Evolutionary conservation across 2,888 invertebrate genomes (phyloP), one percentile per base, ranked within the genome.

Genomic region (Scaptomyza tumidula): DNA sequence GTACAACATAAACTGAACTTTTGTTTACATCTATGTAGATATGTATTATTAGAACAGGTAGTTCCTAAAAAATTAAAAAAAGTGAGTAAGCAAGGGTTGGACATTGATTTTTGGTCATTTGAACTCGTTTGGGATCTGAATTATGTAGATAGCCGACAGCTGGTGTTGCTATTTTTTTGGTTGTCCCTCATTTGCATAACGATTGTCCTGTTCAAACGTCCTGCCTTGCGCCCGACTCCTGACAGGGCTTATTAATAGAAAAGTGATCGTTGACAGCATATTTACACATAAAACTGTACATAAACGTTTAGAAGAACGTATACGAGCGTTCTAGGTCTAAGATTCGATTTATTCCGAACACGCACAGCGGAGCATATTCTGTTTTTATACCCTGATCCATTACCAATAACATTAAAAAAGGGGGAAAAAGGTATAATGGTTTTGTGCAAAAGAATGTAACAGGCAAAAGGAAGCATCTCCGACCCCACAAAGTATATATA

Each of bases 111-210:
- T 41, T 14, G 41, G 41, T 41, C 41, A 41, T 41, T 41, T 39
- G 14, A 14, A 14, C 9, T 41, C 14, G 39, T 14, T 39, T 14
- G 14, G 16, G 10, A 16, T 16, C 41, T 41, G 16, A 41, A 16
- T 41, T 10, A 4, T n/a, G 6, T n/a, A 41, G 41, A 71, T 75
- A 68, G 48, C 57, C 54, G 57, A 49, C 75, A 75, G 76, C 75
- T 75, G 75, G 54, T 29, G 50, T 55, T 63, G 45, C 19, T 39
- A 31, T 7, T 31, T 48, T 16, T 14, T 6, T 11, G 14, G 11
- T 9, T 39, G 14, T 14, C 39, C 39, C 39, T 63, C 19, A 63
- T 71, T 59, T 71, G 39, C 65, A 70, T 70, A 59, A 44, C 33
- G 11, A 13, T 43, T 55, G 54, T 48, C 46, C 45, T 50, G 60